A percentile compares a stretch with the other conserved stretches of the same genome.
Conservation (phyloP, 2,113 vertebrate species). For the Glaucidium brasilianum region DNA sequence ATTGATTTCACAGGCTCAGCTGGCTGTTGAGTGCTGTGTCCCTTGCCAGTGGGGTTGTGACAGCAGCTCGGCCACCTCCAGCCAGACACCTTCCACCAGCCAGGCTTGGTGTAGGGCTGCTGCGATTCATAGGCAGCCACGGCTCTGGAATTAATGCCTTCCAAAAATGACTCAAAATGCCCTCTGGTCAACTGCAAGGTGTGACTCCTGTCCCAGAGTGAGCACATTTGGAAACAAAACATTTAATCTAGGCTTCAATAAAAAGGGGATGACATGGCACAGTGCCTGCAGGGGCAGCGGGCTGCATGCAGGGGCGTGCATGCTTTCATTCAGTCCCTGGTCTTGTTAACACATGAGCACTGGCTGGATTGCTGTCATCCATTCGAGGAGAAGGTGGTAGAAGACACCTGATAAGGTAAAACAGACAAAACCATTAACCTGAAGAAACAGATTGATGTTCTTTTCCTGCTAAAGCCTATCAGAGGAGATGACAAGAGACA, state of each 20-base stretch:
- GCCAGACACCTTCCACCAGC: no score
- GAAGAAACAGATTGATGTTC: not conserved
- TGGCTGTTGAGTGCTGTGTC: not conserved
- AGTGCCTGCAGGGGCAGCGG: not conserved
- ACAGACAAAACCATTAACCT: not conserved
- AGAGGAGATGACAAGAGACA: not conserved
- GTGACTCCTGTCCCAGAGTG: not conserved
- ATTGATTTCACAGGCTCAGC: not conserved
- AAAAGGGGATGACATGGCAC: not conserved
- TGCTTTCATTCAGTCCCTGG: not conserved
- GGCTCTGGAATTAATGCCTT: not conserved
- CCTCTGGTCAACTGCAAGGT: not conserved
- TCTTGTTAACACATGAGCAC: accelerated
- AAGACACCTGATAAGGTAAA: not conserved
- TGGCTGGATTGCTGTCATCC: not conserved
- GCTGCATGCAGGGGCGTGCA: not conserved
- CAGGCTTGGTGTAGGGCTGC: not conserved
- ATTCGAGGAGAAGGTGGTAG: not conserved
- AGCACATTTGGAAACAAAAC: accelerated
- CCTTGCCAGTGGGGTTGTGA: accelerated
- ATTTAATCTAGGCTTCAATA: not conserved
- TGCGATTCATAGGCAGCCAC: not conserved
- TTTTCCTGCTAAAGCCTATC: not conserved
- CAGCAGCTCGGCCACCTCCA: accelerated
- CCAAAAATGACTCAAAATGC: not conserved